phyloP scores from a whole-genome alignment of 2,888 invertebrate species.

The Aquatica leii region DNA sequence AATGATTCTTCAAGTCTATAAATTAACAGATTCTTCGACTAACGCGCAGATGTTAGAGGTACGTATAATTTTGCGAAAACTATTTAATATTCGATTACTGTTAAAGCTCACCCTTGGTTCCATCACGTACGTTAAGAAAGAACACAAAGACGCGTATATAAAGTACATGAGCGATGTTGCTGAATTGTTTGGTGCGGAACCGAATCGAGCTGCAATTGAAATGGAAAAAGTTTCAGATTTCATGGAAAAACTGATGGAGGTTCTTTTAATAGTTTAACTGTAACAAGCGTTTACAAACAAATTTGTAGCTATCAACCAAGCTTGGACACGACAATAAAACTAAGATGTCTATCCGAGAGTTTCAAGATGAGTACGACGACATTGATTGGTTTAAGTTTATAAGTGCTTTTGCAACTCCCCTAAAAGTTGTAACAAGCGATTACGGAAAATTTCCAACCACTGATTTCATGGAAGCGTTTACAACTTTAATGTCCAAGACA shows the following conservation, averaged over 20 bases:
- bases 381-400: constrained; percentile 27
- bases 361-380: constrained; percentile 18
- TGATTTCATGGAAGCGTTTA: constrained; percentile 8
- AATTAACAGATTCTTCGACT: not conserved
- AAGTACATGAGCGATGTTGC: constrained; percentile 35
- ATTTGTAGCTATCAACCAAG: not conserved
- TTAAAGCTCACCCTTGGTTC: constrained; percentile 3
- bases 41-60: not conserved
- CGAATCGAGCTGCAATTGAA: constrained; percentile 37
- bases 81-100: constrained; percentile 9
- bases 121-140: no score
- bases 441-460: constrained; percentile 13
- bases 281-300: no score
- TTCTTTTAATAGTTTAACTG: not conserved
- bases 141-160: constrained; percentile 24
- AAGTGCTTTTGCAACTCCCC: constrained; percentile 7
- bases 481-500: constrained; percentile 17
- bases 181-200: constrained; percentile 40
- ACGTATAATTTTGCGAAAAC: not conserved
- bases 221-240: constrained; percentile 45
- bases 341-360: constrained; percentile 8
- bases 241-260: constrained; percentile 30
- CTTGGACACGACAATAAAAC: not conserved
- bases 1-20: constrained; percentile 44
- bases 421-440: constrained; percentile 10